Evolutionary conservation across 2,888 invertebrate genomes (phyloP).

Genomic region (Mesorhabditis belari): DNA sequence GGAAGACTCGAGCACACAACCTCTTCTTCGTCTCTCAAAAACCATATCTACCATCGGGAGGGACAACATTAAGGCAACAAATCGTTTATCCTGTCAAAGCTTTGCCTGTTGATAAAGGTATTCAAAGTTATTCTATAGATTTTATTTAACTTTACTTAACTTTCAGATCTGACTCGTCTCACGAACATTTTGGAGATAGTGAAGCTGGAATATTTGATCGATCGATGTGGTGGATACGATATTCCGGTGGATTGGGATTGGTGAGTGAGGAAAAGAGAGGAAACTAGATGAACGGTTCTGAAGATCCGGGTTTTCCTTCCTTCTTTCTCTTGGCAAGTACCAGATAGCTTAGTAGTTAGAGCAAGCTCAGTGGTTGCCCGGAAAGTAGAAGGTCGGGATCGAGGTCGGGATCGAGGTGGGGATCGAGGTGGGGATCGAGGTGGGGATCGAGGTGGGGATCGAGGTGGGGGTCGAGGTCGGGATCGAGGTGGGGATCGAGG

Average conservation of each 20-base stretch:
- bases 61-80: constrained; percentile 59
- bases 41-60: constrained; percentile 60
- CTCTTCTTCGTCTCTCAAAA: constrained; percentile 61
- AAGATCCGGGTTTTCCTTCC: no score
- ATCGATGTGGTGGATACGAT: constrained; percentile 46
- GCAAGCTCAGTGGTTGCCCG: no score
- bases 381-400: no score
- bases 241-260: constrained; percentile 45
- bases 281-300: neutral
- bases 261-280: constrained; percentile 12
- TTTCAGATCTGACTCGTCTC: constrained; percentile 31
- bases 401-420: no score
- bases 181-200: constrained; percentile 37
- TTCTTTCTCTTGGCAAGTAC: no score
- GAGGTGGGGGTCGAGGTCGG: no score
- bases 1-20: constrained; percentile 32
- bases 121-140: neutral
- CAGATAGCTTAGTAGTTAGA: neutral
- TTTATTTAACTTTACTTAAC: neutral
- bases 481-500: no score
- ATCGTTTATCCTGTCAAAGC: constrained; percentile 49
- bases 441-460: no score
- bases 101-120: constrained; percentile 38
- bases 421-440: no score
- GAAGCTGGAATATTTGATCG: constrained; percentile 42